phyloP scores from a whole-genome alignment of 2,113 vertebrate genomes.

The Hylia prasina region DNA sequence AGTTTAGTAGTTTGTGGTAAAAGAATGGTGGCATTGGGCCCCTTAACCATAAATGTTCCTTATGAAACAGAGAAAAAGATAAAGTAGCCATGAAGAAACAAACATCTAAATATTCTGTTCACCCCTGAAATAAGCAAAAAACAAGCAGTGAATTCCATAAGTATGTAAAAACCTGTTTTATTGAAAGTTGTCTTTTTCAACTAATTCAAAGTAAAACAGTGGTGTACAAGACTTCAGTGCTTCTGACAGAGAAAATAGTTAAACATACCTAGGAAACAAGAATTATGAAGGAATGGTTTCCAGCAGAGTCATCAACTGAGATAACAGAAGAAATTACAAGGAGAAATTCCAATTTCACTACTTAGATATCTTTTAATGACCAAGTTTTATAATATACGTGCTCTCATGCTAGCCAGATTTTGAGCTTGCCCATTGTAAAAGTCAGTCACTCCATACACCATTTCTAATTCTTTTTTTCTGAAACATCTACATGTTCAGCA shows the following conservation, averaged over 20 bases:
- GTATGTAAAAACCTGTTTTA: neutral
- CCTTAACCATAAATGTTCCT: neutral
- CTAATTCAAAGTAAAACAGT: neutral
- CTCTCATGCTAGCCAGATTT: neutral
- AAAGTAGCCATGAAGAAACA: neutral
- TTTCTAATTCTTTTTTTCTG: neutral
- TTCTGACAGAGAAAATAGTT: neutral
- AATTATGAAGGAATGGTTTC: neutral
- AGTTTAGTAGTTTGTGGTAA: neutral
- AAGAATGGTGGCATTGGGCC: neutral
- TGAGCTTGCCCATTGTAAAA: neutral
- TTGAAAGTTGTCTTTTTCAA: neutral
- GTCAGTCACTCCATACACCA: neutral
- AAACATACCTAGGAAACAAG: neutral
- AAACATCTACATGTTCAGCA: neutral
- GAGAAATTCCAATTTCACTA: neutral
- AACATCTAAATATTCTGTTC: neutral
- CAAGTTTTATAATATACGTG: accelerated
- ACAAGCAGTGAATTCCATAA: neutral
- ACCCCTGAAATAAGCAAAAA: neutral
- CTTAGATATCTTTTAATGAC: neutral
- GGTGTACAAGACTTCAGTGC: neutral
- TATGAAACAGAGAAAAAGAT: neutral
- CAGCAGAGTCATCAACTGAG: neutral
- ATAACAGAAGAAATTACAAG: neutral